Evolutionary conservation across 2,888 invertebrate genomes (phyloP).

Genomic region (Campopleginae sp.): DNA sequence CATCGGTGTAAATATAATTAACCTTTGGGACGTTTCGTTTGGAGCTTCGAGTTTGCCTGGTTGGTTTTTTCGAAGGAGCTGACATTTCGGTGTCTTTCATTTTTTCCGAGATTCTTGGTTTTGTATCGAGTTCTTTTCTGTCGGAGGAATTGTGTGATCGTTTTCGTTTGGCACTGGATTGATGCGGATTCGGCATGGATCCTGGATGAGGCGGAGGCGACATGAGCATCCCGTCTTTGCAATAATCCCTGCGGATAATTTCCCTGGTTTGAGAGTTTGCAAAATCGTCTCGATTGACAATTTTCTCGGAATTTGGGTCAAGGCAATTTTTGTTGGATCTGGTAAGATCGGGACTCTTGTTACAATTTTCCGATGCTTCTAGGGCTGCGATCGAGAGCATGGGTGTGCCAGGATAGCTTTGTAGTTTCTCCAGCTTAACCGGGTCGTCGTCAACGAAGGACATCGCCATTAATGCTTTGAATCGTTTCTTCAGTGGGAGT

Average conservation of each 20-base stretch:
- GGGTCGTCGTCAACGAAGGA: conserved; percentile 70
- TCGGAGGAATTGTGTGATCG: conserved; percentile 56
- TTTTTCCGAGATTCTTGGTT: conserved; percentile 62
- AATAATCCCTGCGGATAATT: conserved; percentile 73
- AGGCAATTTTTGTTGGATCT: neutral
- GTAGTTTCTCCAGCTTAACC: conserved; percentile 72
- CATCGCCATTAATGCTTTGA: conserved; percentile 78
- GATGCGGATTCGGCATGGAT: conserved; percentile 60
- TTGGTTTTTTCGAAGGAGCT: conserved; percentile 61
- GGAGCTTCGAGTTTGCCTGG: conserved; percentile 79
- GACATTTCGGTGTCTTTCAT: conserved; percentile 60
- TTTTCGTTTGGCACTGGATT: conserved; percentile 68
- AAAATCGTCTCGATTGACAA: neutral
- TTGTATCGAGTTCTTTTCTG: conserved; percentile 5
- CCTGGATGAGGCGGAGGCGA: conserved; percentile 1
- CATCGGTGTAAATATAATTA: conserved; percentile 80
- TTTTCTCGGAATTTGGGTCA: neutral
- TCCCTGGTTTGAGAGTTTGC: conserved; percentile 59
- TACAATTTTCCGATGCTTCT: conserved; percentile 64
- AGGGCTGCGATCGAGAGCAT: conserved; percentile 80
- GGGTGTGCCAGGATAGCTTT: conserved; percentile 73
- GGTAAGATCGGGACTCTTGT: neutral
- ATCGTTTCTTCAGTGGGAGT: conserved; percentile 80
- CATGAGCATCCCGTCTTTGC: conserved; percentile 69
- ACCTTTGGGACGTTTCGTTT: conserved; percentile 80